A percentile compares a stretch with the other conserved stretches of the same genome.
These are phyloP conservation scores for Conus canariensis DNA, from an alignment of 2,888 invertebrate genomes.

Conservation along the genomic window DNA sequence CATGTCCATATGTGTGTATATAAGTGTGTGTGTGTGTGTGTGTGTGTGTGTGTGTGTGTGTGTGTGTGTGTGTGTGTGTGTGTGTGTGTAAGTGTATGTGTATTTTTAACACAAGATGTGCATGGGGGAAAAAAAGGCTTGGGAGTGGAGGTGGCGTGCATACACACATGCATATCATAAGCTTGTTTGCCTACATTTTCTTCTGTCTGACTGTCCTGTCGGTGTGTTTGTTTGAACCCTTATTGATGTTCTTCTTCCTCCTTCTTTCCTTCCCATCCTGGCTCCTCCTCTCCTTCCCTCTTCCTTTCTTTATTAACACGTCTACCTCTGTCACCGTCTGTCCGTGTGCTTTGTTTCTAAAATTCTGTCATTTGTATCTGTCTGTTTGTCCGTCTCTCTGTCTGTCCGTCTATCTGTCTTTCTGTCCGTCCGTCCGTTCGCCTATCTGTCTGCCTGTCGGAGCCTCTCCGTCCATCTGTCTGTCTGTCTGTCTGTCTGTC, in stretches of 20 bases:
- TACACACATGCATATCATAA: no score
- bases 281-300: neutral
- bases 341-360: neutral
- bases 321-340: neutral
- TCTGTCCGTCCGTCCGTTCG: no score
- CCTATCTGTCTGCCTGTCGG: neutral
- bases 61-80: neutral
- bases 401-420: neutral
- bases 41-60: neutral
- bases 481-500: neutral
- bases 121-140: no score
- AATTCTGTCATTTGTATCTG: neutral
- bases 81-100: neutral
- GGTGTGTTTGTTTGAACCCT: neutral
- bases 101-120: neutral
- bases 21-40: neutral
- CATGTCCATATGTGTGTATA: neutral
- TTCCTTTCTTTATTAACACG: neutral
- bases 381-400: neutral
- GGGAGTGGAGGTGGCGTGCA: no score
- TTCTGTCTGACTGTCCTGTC: neutral
- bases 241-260: no score
- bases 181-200: no score
- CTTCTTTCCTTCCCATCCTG: neutral
- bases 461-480: neutral